Percentiles rank a stretch among this genome's conserved stretches.
Conservation (phyloP, 1,140 invertebrate species). For the Bombus pyrosoma region DNA sequence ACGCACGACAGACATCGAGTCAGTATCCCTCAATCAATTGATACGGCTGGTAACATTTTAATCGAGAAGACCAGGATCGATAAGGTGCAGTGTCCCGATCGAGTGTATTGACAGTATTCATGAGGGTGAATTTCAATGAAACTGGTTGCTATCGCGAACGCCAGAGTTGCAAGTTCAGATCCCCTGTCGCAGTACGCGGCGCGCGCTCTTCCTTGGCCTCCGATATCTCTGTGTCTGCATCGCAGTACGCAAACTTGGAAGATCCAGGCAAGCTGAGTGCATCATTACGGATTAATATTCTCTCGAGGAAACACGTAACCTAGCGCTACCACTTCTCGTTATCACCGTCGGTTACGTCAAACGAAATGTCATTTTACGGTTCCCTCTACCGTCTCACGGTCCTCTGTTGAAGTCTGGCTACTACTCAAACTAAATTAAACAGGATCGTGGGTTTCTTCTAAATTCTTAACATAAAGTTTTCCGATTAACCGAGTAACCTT, state of each 20-base stretch:
- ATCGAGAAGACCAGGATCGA: background rate
- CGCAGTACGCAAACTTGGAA: constrained; percentile 50
- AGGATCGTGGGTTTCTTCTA: background rate
- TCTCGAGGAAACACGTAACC: constrained; percentile 65
- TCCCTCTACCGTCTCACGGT: background rate
- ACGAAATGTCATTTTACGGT: constrained; percentile 52
- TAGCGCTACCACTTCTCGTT: constrained; percentile 60
- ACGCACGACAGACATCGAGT: background rate
- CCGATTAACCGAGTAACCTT: background rate
- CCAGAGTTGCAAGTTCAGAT: constrained; percentile 40
- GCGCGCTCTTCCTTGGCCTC: background rate
- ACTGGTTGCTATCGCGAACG: constrained; percentile 1
- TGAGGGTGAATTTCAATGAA: constrained; percentile 47
- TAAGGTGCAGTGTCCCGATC: background rate
- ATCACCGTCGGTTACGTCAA: constrained; percentile 64
- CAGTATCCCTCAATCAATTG: background rate
- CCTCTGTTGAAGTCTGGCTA: background rate
- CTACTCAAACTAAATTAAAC: background rate
- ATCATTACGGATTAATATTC: constrained; percentile 69
- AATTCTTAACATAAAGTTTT: background rate
- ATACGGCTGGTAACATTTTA: background rate
- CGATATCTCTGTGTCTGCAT: constrained; percentile 48
- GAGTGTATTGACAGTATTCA: constrained; percentile 29
- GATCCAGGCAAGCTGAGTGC: constrained; percentile 62
- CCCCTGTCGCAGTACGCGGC: constrained; percentile 30